Percentiles rank a stretch among this genome's conserved stretches.
Conservation (phyloP, 1,140 invertebrate genomes). For the Eciton burchellii region DNA sequence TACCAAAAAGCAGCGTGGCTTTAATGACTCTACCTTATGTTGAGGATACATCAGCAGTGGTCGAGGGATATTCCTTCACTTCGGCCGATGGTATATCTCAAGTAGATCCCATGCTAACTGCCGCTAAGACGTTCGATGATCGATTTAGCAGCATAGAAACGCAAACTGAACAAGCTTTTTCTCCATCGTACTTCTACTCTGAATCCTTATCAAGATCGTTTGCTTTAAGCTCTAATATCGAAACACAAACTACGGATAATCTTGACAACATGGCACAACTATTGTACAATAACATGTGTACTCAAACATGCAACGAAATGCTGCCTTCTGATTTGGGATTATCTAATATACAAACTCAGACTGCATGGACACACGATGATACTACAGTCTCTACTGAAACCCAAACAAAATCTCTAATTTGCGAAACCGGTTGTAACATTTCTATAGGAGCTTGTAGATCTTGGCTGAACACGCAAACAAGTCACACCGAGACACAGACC, state of each 20-base stretch:
- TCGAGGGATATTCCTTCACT: constrained; percentile 67
- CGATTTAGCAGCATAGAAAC: constrained; percentile 86
- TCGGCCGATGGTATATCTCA: constrained; percentile 67
- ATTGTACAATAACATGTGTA: constrained; percentile 87
- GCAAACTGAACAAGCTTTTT: constrained; percentile 86
- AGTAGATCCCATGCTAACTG: constrained; percentile 82
- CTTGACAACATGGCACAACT: constrained; percentile 84
- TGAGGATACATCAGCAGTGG: constrained; percentile 65
- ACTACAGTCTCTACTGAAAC: constrained; percentile 83
- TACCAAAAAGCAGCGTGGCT: constrained; percentile 65
- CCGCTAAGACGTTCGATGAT: constrained; percentile 80
- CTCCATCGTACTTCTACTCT: constrained; percentile 79
- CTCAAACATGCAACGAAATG: constrained; percentile 88
- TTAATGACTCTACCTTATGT: constrained; percentile 71
- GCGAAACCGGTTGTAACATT: constrained; percentile 73
- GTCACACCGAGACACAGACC: constrained; percentile 85
- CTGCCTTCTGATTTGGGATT: constrained; percentile 85
- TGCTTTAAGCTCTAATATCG: constrained; percentile 83
- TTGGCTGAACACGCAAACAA: constrained; percentile 80
- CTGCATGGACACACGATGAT: constrained; percentile 84
- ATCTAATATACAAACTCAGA: constrained; percentile 88
- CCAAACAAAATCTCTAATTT: constrained; percentile 79
- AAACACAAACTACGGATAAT: constrained; percentile 85
- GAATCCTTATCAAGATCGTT: constrained; percentile 79
- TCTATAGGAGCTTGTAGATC: constrained; percentile 71